These are phyloP conservation scores for Polyommatus iphigenia DNA, from an alignment of 2,888 invertebrate genomes.

Conservation along the genomic window DNA sequence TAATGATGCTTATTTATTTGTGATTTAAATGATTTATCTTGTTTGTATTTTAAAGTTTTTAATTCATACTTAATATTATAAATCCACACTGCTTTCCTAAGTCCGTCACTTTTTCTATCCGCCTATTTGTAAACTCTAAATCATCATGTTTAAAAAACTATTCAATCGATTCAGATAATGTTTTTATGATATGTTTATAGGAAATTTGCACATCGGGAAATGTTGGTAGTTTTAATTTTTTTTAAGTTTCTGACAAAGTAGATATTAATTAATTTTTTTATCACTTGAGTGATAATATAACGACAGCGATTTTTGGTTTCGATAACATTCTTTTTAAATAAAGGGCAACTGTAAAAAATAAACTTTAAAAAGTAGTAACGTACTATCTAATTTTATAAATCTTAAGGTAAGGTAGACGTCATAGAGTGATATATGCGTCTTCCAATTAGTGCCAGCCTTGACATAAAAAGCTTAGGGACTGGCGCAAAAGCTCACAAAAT, in stretches of 20 bases:
- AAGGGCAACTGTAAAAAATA: neutral
- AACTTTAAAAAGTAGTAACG: neutral
- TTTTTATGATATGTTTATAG: too few species aligned
- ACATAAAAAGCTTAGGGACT: slow-evolving; percentile 23
- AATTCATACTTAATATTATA: neutral
- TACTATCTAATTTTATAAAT: slow-evolving; percentile 17
- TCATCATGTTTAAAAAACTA: too few species aligned
- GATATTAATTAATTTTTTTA: too few species aligned
- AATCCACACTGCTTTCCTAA: too few species aligned
- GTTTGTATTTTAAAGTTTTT: neutral
- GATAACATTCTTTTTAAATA: neutral
- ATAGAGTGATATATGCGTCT: slow-evolving; percentile 20
- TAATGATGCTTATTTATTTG: neutral
- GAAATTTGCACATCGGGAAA: too few species aligned
- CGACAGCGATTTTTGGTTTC: neutral
- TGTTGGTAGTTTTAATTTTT: too few species aligned
- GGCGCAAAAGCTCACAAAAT: slow-evolving; percentile 16
- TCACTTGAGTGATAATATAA: too few species aligned
- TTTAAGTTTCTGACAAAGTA: too few species aligned
- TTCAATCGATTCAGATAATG: too few species aligned
- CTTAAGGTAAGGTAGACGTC: slow-evolving; percentile 3
- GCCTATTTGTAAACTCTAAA: too few species aligned
- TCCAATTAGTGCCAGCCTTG: slow-evolving; percentile 28
- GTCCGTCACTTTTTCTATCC: too few species aligned
- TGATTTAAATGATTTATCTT: neutral